Evolutionary conservation across 2,797 vertebrate species (phyloP), one percentile per base, ranked within the genome.

Genomic region (Delichon dasypus): DNA sequence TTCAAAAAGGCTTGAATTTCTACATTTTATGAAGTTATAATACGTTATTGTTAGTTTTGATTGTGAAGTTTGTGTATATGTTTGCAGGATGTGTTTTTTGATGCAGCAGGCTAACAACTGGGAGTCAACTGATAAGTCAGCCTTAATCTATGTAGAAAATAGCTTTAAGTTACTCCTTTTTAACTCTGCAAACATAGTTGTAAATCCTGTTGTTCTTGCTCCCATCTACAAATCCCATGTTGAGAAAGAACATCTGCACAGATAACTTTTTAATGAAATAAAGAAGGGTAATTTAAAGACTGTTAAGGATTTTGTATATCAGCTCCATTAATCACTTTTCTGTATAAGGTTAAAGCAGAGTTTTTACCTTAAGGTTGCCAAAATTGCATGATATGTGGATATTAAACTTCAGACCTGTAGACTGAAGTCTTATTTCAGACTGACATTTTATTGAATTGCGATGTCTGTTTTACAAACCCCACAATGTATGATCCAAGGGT

Each of bases 61-160:
- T 50, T 66, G 25, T 14, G 27, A 36, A 13, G 22, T 60, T 87
- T 78, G 23, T n/a, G 25, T 75, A 8, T 50, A 3, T 16, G 34
- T 15, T 20, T 71, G 42, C n/a, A 61, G 29, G 11, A 5, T 21
- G 16, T 27, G 7, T 51, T 90, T 88, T 77, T 62, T 1, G 0
- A 55, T 9, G 3, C 2, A 47, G 23, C 17, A 47, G 42, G 17
- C 15, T 66, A 75, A 86, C 14, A 68, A 3, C 19, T 48, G 30
- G 17, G 10, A 72, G 16, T 18, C 0, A 5, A 38, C 3, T 0
- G 0, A 4, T 44, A 54, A 29, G 0, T 9, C 36, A 2, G 7
- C 22, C 66, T 72, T 84, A 40, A 66, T 74, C 53, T 60, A 8
- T 36, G 11, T 36, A 66, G 36, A 77, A 90, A 84, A 48, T n/a